Percentiles rank a stretch among this genome's conserved stretches.
Evolutionary conservation across 2,797 vertebrate genomes (phyloP).

Genomic region (Takifugu ocellatus): DNA sequence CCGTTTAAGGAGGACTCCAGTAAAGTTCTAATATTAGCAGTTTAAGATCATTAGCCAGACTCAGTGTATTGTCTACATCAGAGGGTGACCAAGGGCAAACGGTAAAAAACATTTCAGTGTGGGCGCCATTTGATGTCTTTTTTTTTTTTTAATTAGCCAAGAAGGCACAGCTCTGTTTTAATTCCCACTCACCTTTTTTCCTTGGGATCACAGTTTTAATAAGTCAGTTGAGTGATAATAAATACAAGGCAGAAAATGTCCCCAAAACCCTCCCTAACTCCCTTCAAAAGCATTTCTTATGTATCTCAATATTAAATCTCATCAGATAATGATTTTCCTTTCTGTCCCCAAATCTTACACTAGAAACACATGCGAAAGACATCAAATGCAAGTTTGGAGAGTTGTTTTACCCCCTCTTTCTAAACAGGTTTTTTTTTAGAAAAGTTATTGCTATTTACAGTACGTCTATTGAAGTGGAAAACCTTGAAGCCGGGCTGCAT

Average conservation of each 20-base stretch:
- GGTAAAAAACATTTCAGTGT: conserved; percentile 9
- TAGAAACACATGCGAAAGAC: conserved; percentile 23
- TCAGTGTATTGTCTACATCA: no score
- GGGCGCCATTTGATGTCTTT: conserved; percentile 43
- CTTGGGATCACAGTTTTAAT: conserved; percentile 42
- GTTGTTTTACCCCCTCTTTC: not conserved
- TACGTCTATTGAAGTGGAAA: conserved; percentile 19
- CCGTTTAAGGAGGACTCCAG: no score
- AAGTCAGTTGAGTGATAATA: conserved; percentile 23
- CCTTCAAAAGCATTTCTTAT: conserved; percentile 15
- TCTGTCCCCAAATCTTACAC: conserved; percentile 4
- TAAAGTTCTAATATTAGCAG: no score
- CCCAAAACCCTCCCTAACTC: conserved; percentile 39
- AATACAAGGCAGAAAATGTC: conserved; percentile 34
- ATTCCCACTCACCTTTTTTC: conserved; percentile 48
- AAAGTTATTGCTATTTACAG: conserved; percentile 14
- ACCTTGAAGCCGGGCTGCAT: conserved; percentile 35
- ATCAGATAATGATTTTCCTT: not conserved
- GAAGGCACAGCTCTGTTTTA: conserved; percentile 42
- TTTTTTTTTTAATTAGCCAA: conserved; percentile 49
- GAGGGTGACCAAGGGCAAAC: no score
- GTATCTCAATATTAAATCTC: not conserved
- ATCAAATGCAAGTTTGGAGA: conserved; percentile 23
- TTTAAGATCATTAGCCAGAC: no score
- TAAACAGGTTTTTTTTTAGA: not conserved